Base-by-base conservation (phyloP, 2,113 vertebrate species). In the Psittacula cyanocephala region DNA sequence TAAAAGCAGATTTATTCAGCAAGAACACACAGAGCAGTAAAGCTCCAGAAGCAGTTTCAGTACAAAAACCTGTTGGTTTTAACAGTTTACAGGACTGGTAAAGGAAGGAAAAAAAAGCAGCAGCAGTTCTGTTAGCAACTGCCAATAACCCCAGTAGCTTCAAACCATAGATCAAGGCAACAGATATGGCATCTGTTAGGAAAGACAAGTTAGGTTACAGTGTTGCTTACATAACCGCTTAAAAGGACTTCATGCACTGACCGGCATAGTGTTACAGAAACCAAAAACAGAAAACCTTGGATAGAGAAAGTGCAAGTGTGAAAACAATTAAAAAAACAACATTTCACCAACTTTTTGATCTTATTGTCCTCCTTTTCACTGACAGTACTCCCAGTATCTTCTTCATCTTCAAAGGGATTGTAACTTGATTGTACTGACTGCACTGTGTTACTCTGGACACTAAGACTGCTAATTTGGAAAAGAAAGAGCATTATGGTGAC, bases 341-440 rank as follows among this genome's bases (percentile, higher is more conserved):
- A 93, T 97, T 98, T 99, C 99, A 99, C 99, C 99, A 99, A 99
- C 99, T 98, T 99, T 99, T 99, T 99, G 96, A 97, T 95, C 98
- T 98, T 98, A 98, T 98, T 98, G 98, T 99, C 99, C 96, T 99
- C 98, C 98, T 99, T 99, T 94, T 98, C 98, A 98, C 96, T 98
- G 98, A 98, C 97, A 97, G 98, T 98, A 97, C 98, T 99, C 98
- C 97, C 98, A 91, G 98, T 98, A 98, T 98, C 98, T 92, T 98
- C 98, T 97, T 99, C 99, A 5, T 99, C 99, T 90, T 99, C 99
- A 95, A 99, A 99, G 62, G 99, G 99, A 98, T 99, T 99, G 93
- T 98, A 98, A 98, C 98, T 98, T 97, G 98, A 98, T 97, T 98
- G 98, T 86, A 98, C 97, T 96, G 98, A 97, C 97, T 98, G 98